phyloP scores from a whole-genome alignment of 1,140 invertebrate species.

The Cydia amplana region DNA sequence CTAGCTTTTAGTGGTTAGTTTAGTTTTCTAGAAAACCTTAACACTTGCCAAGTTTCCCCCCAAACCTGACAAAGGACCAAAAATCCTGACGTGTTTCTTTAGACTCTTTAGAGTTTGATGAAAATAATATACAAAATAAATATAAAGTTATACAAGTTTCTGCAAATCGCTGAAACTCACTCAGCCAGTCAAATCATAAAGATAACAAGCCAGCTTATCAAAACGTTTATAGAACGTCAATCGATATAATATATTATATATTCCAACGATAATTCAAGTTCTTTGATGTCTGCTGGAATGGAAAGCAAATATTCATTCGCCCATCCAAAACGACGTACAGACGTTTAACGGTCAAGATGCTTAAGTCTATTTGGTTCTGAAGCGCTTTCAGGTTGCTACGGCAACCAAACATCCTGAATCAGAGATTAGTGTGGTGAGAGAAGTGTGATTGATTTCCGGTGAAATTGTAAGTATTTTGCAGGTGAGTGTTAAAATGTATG shows the following conservation, averaged over 20 bases:
- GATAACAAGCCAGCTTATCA: constrained; percentile 5
- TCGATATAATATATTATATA: constrained; percentile 8
- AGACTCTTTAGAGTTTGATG: no score
- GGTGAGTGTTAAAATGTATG: neutral
- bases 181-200: neutral
- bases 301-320: constrained; percentile 4
- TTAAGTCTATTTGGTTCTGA: neutral
- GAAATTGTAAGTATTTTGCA: neutral
- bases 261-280: neutral
- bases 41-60: no score
- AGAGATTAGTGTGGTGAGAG: neutral
- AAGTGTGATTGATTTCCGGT: neutral
- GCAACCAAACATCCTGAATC: neutral
- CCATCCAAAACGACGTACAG: neutral
- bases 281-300: constrained; percentile 10
- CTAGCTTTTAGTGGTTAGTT: no score
- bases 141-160: neutral
- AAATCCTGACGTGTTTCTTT: no score
- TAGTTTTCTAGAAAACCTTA: no score
- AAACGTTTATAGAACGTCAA: constrained; percentile 9
- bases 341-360: neutral
- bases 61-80: no score
- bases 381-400: neutral
- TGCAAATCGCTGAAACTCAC: neutral
- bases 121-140: neutral